Conservation (phyloP, 2,113 vertebrate genomes). For the Anguilla rostrata region DNA sequence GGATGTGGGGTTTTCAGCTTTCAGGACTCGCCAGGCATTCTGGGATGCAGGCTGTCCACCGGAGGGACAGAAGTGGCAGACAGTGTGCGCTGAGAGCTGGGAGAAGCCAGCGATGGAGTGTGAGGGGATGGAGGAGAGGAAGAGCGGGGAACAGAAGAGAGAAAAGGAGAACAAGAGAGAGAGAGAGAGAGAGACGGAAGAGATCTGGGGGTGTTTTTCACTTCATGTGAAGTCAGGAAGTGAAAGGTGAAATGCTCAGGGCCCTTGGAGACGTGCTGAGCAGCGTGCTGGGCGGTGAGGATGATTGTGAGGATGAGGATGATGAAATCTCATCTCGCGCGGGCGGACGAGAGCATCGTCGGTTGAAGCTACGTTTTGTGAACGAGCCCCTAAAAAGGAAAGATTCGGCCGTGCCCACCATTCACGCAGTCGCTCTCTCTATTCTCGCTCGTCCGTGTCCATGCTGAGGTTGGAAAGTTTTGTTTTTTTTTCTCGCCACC, state of each 20-base stretch:
- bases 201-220: conserved; percentile 5
- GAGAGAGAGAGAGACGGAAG: background rate
- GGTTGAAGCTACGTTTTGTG: too few relatives aligned
- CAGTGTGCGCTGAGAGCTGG: background rate
- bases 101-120: too few relatives aligned
- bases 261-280: background rate
- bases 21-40: background rate
- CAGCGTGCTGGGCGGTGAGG: background rate
- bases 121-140: too few relatives aligned
- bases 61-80: background rate
- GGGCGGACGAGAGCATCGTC: too few relatives aligned
- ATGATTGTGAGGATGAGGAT: background rate
- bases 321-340: background rate
- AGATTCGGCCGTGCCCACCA: background rate
- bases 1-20: background rate
- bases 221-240: conserved; percentile 21
- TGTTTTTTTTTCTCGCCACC: too few relatives aligned
- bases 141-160: background rate
- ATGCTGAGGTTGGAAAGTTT: background rate
- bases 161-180: background rate
- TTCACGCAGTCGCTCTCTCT: background rate
- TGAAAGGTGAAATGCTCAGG: conserved; percentile 19
- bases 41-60: background rate
- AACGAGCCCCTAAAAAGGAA: background rate
- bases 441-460: background rate